Conservation (phyloP, 2,797 vertebrate genomes). For the Malurus leucopterus region DNA sequence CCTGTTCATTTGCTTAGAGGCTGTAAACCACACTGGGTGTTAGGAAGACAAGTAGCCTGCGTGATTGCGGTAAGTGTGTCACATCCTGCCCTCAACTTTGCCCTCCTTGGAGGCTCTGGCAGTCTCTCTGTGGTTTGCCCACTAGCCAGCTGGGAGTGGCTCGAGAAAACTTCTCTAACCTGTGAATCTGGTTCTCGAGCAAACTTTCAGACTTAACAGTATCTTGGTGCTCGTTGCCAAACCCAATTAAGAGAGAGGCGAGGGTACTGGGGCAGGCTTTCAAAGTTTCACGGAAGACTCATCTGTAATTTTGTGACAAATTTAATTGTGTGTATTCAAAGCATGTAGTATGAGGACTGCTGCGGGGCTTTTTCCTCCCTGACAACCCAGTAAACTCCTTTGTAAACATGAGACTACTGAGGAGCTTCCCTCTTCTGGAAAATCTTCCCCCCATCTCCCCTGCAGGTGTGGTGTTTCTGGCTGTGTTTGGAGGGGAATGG, state of each 20-base stretch:
- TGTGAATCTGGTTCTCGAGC: slow-evolving; percentile 58
- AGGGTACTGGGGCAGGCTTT: slow-evolving; percentile 15
- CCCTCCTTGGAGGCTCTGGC: slow-evolving; percentile 58
- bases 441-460: not conserved
- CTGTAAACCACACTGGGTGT: not conserved
- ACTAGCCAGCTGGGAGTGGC: slow-evolving; percentile 59
- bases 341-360: not conserved
- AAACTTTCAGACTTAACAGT: slow-evolving; percentile 58
- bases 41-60: slow-evolving; percentile 1
- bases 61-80: slow-evolving; percentile 53
- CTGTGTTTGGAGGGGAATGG: not conserved
- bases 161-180: slow-evolving; percentile 56
- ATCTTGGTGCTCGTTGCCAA: slow-evolving; percentile 30
- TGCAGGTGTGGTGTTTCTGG: not conserved
- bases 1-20: not conserved
- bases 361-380: not conserved
- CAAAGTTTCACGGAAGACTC: not conserved
- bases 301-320: slow-evolving; percentile 45
- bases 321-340: slow-evolving; percentile 23
- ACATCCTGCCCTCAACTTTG: slow-evolving; percentile 65
- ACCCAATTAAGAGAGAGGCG: not conserved
- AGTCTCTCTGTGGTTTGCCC: slow-evolving; percentile 42
- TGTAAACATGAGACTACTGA: slow-evolving; percentile 14
- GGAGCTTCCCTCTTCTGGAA: not conserved
- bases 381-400: slow-evolving; percentile 25